These are phyloP conservation scores for Gymnoscopelus braueri DNA, from an alignment of 2,797 vertebrate species.

Conservation along the genomic window DNA sequence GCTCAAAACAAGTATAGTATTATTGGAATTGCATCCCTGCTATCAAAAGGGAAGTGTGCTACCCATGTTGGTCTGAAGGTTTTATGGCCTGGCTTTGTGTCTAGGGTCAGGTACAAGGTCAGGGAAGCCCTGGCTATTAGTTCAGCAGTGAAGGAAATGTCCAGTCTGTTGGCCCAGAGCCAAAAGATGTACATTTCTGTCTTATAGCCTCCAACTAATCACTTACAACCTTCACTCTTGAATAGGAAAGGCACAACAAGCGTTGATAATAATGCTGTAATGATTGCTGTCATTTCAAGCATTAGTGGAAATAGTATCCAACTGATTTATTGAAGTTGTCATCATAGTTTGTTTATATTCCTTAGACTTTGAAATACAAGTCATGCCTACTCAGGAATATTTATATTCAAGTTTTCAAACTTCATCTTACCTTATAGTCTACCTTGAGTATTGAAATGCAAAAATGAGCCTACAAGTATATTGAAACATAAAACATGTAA, in stretches of 20 bases:
- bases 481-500: too few species aligned
- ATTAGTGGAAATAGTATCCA: too few species aligned
- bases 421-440: too few species aligned
- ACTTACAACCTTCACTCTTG: background rate
- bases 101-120: background rate
- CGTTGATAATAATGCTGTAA: too few species aligned
- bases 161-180: background rate
- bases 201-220: background rate
- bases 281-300: too few species aligned
- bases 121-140: background rate
- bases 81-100: conserved; percentile 1
- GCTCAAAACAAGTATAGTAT: conserved; percentile 36
- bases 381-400: too few species aligned
- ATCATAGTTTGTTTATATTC: too few species aligned
- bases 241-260: background rate
- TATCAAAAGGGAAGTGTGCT: background rate
- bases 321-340: too few species aligned
- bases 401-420: too few species aligned
- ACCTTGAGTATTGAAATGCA: too few species aligned
- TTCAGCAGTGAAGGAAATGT: background rate
- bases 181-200: background rate
- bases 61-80: background rate
- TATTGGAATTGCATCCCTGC: conserved; percentile 23
- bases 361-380: too few species aligned
- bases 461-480: too few species aligned